These are phyloP conservation scores for Eulemur mongoz DNA, from an alignment of 2,797 vertebrate species.

Conservation along the genomic window DNA sequence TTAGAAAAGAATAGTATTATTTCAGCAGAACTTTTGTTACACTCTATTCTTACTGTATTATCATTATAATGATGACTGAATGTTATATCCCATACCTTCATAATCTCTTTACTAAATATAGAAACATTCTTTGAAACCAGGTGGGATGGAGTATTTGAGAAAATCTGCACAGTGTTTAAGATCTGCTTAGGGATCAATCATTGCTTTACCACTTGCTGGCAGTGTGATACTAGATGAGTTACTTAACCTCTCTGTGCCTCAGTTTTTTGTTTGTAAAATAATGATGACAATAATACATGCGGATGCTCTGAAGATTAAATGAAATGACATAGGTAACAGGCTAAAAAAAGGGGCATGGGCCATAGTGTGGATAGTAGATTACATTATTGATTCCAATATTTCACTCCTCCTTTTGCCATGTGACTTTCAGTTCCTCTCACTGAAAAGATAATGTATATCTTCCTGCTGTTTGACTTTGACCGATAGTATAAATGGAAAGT, in stretches of 20 bases:
- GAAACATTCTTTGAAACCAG: conserved; percentile 37
- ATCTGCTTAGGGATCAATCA: not conserved
- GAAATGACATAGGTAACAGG: not conserved
- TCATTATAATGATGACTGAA: conserved; percentile 38
- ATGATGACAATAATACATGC: not conserved
- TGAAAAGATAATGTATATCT: not conserved
- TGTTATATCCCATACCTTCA: not conserved
- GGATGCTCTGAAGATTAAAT: not conserved
- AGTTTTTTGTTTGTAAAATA: conserved; percentile 31
- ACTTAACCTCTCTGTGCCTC: not conserved
- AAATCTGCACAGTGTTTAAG: not conserved
- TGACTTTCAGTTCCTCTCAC: not conserved
- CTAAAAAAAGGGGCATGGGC: not conserved
- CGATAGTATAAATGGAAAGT: not conserved
- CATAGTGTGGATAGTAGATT: not conserved
- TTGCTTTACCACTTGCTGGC: conserved; percentile 2
- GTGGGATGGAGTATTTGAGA: not conserved
- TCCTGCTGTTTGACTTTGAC: not conserved
- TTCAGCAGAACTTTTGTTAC: conserved; percentile 45
- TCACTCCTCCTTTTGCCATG: not conserved
- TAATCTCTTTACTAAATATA: conserved; percentile 39
- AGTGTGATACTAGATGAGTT: not conserved
- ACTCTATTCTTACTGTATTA: conserved; percentile 30
- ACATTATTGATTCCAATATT: not conserved
- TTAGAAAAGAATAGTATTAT: conserved; percentile 55